Evolutionary conservation across 2,797 vertebrate genomes (phyloP).

Genomic region (Gorsachius magnificus): DNA sequence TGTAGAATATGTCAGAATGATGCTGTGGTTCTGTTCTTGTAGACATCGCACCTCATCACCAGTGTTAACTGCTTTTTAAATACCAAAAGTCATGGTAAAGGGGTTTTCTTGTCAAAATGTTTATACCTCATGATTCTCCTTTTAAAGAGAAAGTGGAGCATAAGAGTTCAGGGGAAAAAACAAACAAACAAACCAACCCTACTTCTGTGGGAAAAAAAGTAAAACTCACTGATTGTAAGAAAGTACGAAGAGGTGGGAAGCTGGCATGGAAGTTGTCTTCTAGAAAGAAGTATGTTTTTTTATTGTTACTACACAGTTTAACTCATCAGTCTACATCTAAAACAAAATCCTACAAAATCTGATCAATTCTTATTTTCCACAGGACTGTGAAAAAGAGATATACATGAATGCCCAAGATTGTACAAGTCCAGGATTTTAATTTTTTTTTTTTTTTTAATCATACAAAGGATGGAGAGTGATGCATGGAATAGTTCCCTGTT

Average conservation of each 20-base stretch:
- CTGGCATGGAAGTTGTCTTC: neutral
- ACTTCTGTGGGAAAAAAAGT: neutral
- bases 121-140: neutral
- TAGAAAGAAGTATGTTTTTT: neutral
- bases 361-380: neutral
- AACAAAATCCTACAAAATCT: neutral
- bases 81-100: neutral
- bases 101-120: neutral
- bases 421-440: neutral
- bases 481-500: neutral
- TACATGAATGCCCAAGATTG: neutral
- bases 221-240: neutral
- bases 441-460: neutral
- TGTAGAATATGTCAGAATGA: neutral
- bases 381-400: neutral
- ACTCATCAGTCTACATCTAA: neutral
- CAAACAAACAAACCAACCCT: rapidly evolving
- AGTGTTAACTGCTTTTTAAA: neutral
- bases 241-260: neutral
- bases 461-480: neutral
- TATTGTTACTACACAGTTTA: neutral
- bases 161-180: neutral
- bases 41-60: neutral
- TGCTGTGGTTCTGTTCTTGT: neutral
- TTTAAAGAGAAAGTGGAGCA: neutral